Evolutionary conservation across 2,113 vertebrate genomes (phyloP).

Genomic region (Nansenia antarctica): DNA sequence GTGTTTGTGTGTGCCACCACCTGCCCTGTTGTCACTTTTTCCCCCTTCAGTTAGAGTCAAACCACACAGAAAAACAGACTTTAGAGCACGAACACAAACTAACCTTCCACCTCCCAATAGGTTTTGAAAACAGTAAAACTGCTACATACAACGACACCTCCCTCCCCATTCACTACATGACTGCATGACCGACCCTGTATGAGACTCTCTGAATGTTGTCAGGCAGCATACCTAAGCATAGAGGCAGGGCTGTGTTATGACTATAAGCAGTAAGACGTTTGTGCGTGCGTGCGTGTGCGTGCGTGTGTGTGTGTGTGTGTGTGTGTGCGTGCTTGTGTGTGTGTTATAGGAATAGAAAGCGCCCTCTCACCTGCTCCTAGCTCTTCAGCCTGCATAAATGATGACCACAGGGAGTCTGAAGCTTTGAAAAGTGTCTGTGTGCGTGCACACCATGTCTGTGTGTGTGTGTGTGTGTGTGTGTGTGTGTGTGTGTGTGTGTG

Average conservation of each 20-base stretch:
- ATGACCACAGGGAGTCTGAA: background rate
- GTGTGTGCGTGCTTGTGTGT: slow-evolving; percentile 7
- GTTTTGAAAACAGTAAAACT: background rate
- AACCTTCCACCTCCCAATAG: background rate
- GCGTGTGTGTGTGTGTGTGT: slow-evolving; percentile 5
- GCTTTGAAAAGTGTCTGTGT: slow-evolving; percentile 5
- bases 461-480: background rate
- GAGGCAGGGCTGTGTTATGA: slow-evolving; percentile 1
- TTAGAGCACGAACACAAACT: too few species aligned
- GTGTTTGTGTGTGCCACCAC: background rate
- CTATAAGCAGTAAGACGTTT: background rate
- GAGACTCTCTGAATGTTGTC: background rate
- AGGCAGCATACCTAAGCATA: background rate
- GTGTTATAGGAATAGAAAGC: slow-evolving; percentile 8
- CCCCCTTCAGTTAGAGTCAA: background rate
- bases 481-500: background rate
- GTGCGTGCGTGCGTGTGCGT: slow-evolving; percentile 1
- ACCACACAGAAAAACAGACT: background rate
- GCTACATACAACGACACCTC: background rate
- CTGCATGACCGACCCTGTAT: background rate
- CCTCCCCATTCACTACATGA: too few species aligned
- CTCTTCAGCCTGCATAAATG: slow-evolving; percentile 12
- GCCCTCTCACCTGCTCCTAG: slow-evolving; percentile 9
- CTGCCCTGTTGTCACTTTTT: background rate
- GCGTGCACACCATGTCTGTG: background rate